phyloP scores from a whole-genome alignment of 2,888 invertebrate genomes.

The Griposia aprilina region DNA sequence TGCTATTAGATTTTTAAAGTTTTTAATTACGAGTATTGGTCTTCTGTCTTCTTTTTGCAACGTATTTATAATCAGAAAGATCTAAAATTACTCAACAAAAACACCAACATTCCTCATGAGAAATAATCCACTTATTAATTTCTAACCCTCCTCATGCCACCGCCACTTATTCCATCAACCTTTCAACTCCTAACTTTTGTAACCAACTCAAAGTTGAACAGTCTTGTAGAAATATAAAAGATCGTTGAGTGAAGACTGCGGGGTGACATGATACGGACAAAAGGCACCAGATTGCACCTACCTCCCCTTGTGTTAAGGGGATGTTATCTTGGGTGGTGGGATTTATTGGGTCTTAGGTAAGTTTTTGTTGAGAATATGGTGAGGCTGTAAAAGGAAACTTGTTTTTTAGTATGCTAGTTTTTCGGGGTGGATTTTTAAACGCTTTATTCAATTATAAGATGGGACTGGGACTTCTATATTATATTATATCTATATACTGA shows the following conservation, averaged over 20 bases:
- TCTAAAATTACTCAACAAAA: not conserved
- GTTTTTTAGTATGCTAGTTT: not conserved
- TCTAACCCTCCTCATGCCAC: no score
- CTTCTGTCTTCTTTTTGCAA: not conserved
- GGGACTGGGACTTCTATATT: not conserved
- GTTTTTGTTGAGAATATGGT: conserved; percentile 28
- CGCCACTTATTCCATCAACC: conserved; percentile 3
- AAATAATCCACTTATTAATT: conserved; percentile 24
- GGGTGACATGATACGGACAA: conserved; percentile 86
- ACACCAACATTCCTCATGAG: not conserved
- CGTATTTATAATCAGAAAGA: not conserved
- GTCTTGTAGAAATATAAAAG: conserved; percentile 71
- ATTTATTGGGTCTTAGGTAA: conserved; percentile 45
- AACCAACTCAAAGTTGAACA: conserved; percentile 49
- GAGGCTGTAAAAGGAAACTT: conserved; percentile 3
- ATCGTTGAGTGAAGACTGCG: conserved; percentile 77
- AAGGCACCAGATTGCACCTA: conserved; percentile 87
- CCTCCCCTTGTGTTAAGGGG: conserved; percentile 81
- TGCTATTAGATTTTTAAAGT: no score
- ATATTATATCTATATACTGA: no score
- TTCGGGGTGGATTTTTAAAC: not conserved
- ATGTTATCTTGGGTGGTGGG: conserved; percentile 32
- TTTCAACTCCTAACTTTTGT: conserved; percentile 40
- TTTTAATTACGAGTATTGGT: not conserved
- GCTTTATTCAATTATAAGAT: not conserved